Evolutionary conservation across 2,797 vertebrate genomes (phyloP), one percentile per base, ranked within the genome.

Genomic region (Menidia menidia): DNA sequence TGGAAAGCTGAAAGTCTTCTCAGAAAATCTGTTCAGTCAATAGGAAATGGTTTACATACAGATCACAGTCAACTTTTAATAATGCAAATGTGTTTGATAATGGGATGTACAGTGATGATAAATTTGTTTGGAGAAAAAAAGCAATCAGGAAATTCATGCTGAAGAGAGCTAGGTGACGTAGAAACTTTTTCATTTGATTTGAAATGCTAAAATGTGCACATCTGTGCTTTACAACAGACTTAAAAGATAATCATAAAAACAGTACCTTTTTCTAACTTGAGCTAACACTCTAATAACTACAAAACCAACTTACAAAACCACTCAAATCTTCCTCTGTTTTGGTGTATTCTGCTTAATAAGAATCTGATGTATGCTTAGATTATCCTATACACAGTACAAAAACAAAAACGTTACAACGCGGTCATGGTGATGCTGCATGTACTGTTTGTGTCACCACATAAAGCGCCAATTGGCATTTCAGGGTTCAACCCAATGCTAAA

Each of bases 51-150:
- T 39, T 6, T 9, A 39, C 3, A 73, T 77, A 78, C 72, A 66
- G 72, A 67, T 68, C 84, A 72, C 62, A 68, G 70, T 78, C 32
- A 1, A 57, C 71, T 64, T 79, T 73, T 80, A 86, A 84, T 90
- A 73, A 89, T 73, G 57, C 47, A 60, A 52, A 51, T 67, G 75
- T 66, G 43, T 41, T 69, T 59, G 60, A 60, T 63, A 58, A 60
- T 14, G 4, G 2, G 61, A 69, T 53, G 48, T 51, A 31, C 57
- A 31, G 30, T 8, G 54, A 67, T 33, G 12, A 32, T 33, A 0
- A 6, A 41, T 48, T 64, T 39, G 35, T 39, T 39, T 39, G 16
- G 43, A 48, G n/a, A 64, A 57, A 39, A 31, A 61, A 4, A 67
- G n/a, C 45, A 47, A 2, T 6, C 30, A 58, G 31, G n/a, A 33